Evolutionary conservation across 2,797 vertebrate genomes (phyloP), one percentile per base, ranked within the genome.

Genomic region (Vipera latastei): DNA sequence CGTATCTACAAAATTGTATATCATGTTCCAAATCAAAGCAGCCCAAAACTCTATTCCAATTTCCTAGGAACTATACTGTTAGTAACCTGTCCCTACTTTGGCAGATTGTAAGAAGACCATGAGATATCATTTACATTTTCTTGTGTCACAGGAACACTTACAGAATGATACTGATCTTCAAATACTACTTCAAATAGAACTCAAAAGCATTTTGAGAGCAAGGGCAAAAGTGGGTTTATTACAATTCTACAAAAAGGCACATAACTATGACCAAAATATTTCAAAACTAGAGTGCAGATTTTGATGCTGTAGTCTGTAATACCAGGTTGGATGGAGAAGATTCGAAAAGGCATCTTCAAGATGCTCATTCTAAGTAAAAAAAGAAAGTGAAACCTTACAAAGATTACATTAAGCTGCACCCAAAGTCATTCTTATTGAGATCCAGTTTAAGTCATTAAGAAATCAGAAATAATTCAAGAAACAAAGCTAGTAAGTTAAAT

Each of bases 81-180:
- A 38, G 48, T 55, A 53, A 28, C 57, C 55, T 56, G 44, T n/a
- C 26, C 26, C 88, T 59, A 53, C 16, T 69, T 78, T 44, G 63
- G 78, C 73, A 26, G 11, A 55, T 78, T 22, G 28, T 63, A 78
- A 78, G 32, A 26, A 26, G 25, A 87, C 73, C 28, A 44, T 53
- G 14, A 32, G 26, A 86, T 90, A 48, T 18, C 25, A 13, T 2
- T 32, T 78, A 48, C 26, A 65, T 60, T 78, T 48, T 48, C 88
- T 13, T 51, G 61, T 4, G 20, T 26, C 20, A 51, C 65, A 53
- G 26, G 57, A 90, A 59, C 18, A 32, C 18, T 92, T 78, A 65
- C 56, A 90, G 63, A 88, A 78, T 20, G 26, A 85, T 26, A 92
- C 69, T 88, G 88, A 93, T 73, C 83, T 87, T 87, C 44, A 65